Conservation (phyloP, 2,113 vertebrate species). For the Petaurus breviceps region DNA sequence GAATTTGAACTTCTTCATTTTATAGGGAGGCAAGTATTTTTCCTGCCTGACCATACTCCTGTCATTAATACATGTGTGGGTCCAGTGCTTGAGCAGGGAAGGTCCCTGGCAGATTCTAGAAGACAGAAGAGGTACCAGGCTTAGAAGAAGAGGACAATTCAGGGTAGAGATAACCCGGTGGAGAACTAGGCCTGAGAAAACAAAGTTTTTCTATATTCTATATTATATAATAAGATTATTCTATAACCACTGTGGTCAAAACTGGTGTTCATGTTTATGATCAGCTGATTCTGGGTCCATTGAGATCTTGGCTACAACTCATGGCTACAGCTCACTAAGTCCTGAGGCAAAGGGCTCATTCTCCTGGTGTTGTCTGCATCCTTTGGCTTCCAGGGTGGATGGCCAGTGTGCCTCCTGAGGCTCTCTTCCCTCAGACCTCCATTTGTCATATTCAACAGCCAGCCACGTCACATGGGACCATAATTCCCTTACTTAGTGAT, state of each 20-base stretch:
- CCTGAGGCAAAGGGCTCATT: not conserved
- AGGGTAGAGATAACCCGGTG: not conserved
- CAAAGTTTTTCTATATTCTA: not conserved
- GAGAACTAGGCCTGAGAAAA: not conserved
- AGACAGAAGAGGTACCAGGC: not conserved
- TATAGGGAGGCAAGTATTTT: not conserved
- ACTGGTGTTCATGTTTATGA: not conserved
- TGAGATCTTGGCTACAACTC: not conserved
- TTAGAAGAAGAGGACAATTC: not conserved
- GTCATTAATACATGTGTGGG: not conserved
- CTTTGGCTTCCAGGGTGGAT: not conserved
- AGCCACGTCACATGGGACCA: slow-evolving; percentile 53
- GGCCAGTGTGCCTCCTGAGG: not conserved
- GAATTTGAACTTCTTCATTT: not conserved
- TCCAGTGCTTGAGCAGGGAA: not conserved
- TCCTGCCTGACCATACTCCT: not conserved
- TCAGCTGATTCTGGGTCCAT: not conserved
- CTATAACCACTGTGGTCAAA: not conserved
- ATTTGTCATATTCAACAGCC: slow-evolving; percentile 29
- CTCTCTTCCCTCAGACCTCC: not conserved
- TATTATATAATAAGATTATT: too few relatives aligned
- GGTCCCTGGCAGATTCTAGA: not conserved
- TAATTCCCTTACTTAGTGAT: not conserved
- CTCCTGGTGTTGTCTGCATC: not conserved
- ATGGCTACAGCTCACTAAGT: not conserved